A percentile compares a stretch with the other conserved stretches of the same genome.
These are phyloP conservation scores for Leucophenga montana DNA, from an alignment of 2,888 invertebrate genomes.

Conservation along the genomic window DNA sequence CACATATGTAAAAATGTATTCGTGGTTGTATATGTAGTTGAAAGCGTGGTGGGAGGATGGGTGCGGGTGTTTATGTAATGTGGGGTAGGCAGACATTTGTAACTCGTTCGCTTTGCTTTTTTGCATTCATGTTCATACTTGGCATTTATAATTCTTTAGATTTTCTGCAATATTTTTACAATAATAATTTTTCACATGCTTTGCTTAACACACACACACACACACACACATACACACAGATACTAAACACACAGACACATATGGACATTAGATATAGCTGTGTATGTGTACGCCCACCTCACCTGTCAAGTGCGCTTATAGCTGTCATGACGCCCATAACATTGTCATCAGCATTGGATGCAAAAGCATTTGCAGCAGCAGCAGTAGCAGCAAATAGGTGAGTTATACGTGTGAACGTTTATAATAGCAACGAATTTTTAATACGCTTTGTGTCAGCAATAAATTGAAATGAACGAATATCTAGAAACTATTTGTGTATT, in stretches of 20 bases:
- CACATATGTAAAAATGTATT: background rate
- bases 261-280: background rate
- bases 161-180: slow-evolving; percentile 49
- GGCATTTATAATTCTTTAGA: slow-evolving; percentile 52
- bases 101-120: slow-evolving; percentile 22
- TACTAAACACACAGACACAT: no score
- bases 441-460: no score
- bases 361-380: no score
- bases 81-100: slow-evolving; percentile 8
- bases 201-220: slow-evolving; percentile 32
- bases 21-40: background rate
- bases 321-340: slow-evolving; percentile 69
- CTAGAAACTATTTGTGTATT: no score
- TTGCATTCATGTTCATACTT: slow-evolving; percentile 33
- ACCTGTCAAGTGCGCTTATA: slow-evolving; percentile 64
- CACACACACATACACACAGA: slow-evolving; percentile 30
- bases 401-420: no score
- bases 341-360: slow-evolving; percentile 65
- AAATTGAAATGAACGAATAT: no score
- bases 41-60: background rate
- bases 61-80: slow-evolving; percentile 4
- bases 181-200: slow-evolving; percentile 48
- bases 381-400: no score
- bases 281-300: slow-evolving; percentile 33
- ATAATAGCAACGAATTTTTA: no score